Evolutionary conservation across 2,888 invertebrate species (phyloP).

Genomic region (Drosophila lacicola): DNA sequence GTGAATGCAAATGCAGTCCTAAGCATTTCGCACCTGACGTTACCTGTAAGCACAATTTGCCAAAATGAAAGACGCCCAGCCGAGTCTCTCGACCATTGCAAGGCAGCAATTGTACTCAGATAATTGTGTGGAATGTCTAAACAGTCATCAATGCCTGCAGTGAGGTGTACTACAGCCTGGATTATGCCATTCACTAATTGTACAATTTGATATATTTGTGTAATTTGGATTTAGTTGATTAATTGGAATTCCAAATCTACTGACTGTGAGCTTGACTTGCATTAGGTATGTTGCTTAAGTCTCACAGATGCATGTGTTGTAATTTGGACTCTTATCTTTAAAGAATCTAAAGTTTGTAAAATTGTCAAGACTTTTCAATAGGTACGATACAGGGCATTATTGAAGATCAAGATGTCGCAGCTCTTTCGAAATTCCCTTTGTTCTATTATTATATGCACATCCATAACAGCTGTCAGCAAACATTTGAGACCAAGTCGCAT

Average conservation of each 20-base stretch:
- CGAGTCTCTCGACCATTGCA: conserved; percentile 3
- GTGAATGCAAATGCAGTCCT: conserved; percentile 58
- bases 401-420: not conserved
- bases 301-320: too few species aligned
- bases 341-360: too few species aligned
- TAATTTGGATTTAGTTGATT: conserved; percentile 19
- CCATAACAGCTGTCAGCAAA: conserved; percentile 25
- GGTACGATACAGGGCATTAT: not conserved
- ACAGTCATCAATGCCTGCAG: conserved; percentile 3
- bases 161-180: not conserved
- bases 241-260: conserved; percentile 14
- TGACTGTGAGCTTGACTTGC: conserved; percentile 10
- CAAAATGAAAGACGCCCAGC: conserved; percentile 7
- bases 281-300: not conserved
- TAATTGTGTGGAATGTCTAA: conserved; percentile 28
- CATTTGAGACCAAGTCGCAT: conserved; percentile 53
- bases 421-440: conserved; percentile 28
- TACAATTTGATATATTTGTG: conserved; percentile 23
- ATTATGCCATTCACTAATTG: conserved; percentile 35
- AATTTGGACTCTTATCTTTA: too few species aligned
- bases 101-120: conserved; percentile 1
- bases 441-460: conserved; percentile 19
- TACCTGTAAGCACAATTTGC: conserved; percentile 62
- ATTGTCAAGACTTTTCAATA: not conserved
- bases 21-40: conserved; percentile 73